Base-by-base conservation (phyloP, 2,888 invertebrate genomes). In the Drepana falcataria region DNA sequence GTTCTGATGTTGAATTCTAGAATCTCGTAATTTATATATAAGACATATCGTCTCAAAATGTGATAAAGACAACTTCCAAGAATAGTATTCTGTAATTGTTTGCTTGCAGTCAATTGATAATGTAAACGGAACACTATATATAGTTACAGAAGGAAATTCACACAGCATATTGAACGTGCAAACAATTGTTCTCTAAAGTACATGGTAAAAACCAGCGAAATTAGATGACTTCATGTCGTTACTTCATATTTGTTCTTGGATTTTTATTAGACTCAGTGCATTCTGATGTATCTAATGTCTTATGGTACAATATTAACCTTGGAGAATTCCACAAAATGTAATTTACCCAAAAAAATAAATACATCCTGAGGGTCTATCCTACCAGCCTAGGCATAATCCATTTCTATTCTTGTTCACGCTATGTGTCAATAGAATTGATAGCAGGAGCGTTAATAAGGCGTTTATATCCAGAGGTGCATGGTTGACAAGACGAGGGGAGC, bases 1-100 rank as follows among this genome's bases (percentile, higher is more conserved):
- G 66, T 64, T 81, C 69, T 84, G 77, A 73, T 49, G 33, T 35
- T 41, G 48, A 57, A 55, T 51, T 53, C 47, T 53, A 47, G 34
- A 55, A 55, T 49, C 48, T 56, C 64, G 53, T 52, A 65, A 74
- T 83, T 75, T 85, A 85, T 85, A 85, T 57, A 64, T 66, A 60
- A 64, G 61, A 58, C 53, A 63, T 48, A 21, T 51, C 41, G 47
- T 55, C 51, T 35, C 41, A 40, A 34, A 48, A 55, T 48, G 41
- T 52, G 60, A 64, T 67, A 64, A 70, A 68, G 54, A 55, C 58
- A 53, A 57, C 59, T 85, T 85, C 87, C 67, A 64, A 79, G 84
- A 85, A 85, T 77, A 74, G 68, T 59, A 64, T 60, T 59, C 66
- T 64, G 60, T 59, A 63, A 61, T 63, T 53, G 59, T 68, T 65